These are phyloP conservation scores for Atethmia centrago DNA, from an alignment of 2,888 invertebrate genomes.

Conservation along the genomic window DNA sequence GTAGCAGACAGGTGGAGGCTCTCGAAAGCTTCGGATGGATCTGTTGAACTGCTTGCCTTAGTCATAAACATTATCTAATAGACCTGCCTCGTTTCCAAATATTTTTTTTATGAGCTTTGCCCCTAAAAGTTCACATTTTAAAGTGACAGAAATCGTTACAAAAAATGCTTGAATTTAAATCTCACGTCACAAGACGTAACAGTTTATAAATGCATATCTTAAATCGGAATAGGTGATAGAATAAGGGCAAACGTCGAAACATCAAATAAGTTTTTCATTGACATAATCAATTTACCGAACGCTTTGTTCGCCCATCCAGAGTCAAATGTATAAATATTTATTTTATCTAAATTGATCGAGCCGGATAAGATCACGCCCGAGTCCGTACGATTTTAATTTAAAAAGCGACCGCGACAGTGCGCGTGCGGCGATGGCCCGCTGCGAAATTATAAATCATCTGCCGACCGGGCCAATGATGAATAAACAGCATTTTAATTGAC, in stretches of 20 bases:
- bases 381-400: conserved; percentile 88
- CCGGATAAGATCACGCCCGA: conserved; percentile 88
- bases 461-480: conserved; percentile 79
- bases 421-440: conserved; percentile 85
- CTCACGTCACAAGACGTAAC: conserved; percentile 39
- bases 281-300: conserved; percentile 89
- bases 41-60: conserved; percentile 52
- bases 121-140: conserved; percentile 30
- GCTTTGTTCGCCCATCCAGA: conserved; percentile 89
- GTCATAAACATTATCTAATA: conserved; percentile 51
- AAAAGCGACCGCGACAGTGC: conserved; percentile 87
- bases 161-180: conserved; percentile 40
- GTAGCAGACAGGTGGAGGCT: conserved; percentile 60
- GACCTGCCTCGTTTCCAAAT: conserved; percentile 41
- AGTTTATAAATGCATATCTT: conserved; percentile 72
- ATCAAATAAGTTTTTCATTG: conserved; percentile 81
- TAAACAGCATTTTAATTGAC: conserved; percentile 89
- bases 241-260: conserved; percentile 75
- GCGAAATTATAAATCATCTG: conserved; percentile 90
- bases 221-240: conserved; percentile 82
- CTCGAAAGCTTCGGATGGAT: conserved; percentile 26
- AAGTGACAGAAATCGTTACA: conserved; percentile 33
- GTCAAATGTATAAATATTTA: conserved; percentile 90
- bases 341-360: conserved; percentile 91
- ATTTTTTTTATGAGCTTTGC: conserved; percentile 38